Evolutionary conservation across 2,113 vertebrate genomes (phyloP).

Genomic region (Phaethon lepturus): DNA sequence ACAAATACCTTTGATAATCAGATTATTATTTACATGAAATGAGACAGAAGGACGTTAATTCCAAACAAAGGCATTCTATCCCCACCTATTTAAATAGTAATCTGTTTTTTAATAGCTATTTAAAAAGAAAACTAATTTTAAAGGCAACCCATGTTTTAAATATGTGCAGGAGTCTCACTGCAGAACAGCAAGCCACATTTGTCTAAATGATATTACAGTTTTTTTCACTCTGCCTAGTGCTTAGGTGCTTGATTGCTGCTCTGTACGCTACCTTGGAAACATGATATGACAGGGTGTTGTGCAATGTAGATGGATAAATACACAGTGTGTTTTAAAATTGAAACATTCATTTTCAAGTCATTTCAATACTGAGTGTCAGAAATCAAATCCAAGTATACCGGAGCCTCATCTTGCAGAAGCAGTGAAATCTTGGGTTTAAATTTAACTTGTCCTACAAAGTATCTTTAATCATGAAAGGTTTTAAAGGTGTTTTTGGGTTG

Average conservation of each 20-base stretch:
- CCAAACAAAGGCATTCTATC: background rate
- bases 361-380: background rate
- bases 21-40: background rate
- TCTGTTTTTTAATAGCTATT: background rate
- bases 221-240: background rate
- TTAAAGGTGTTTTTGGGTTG: background rate
- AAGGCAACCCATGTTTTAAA: rapidly evolving
- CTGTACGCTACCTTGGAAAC: background rate
- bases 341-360: background rate
- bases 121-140: background rate
- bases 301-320: background rate
- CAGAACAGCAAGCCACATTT: background rate
- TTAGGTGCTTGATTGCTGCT: background rate
- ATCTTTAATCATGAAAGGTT: background rate
- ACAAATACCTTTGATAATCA: background rate
- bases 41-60: background rate
- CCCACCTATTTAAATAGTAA: background rate
- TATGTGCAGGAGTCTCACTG: background rate
- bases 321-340: background rate
- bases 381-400: background rate
- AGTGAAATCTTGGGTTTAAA: background rate
- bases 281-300: background rate
- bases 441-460: background rate
- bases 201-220: background rate
- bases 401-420: background rate